A percentile compares a stretch with the other conserved stretches of the same genome.
Evolutionary conservation across 2,888 invertebrate species (phyloP).

Genomic region (Coleophora flavipennella): DNA sequence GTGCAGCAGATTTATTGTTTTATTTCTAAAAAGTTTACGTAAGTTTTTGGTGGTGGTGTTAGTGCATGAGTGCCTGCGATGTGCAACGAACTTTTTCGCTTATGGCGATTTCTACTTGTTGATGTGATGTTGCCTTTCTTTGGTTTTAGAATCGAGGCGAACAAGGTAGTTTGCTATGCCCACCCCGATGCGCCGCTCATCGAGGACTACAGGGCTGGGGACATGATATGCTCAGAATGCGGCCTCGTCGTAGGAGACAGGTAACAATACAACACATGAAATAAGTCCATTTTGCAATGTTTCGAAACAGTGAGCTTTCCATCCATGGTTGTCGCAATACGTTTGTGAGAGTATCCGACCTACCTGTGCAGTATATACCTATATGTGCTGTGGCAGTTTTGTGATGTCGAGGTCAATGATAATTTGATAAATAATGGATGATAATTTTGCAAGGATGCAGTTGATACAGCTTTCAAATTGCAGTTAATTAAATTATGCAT

Average conservation of each 20-base stretch:
- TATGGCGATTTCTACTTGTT: conserved; percentile 48
- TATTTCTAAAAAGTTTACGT: conserved; percentile 30
- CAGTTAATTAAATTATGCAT: too few species aligned
- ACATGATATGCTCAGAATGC: conserved; percentile 99
- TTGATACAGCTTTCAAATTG: not conserved
- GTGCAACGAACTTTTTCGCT: conserved; percentile 21
- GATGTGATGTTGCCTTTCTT: conserved; percentile 40
- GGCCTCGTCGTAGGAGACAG: conserved; percentile 99
- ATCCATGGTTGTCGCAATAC: conserved; percentile 26
- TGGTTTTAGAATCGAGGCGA: conserved; percentile 76
- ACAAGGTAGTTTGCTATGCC: conserved; percentile 90
- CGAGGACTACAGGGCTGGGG: conserved; percentile 98
- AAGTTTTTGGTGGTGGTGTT: conserved; percentile 22
- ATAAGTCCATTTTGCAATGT: conserved; percentile 30
- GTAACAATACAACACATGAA: conserved; percentile 49
- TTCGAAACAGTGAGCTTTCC: conserved; percentile 39
- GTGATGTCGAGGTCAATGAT: conserved; percentile 29
- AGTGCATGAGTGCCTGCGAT: conserved; percentile 13
- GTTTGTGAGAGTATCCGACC: conserved; percentile 30
- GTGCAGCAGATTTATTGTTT: conserved; percentile 28
- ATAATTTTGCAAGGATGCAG: conserved; percentile 22
- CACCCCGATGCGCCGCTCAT: conserved; percentile 97
- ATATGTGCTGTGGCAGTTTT: conserved; percentile 17
- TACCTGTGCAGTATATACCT: conserved; percentile 28
- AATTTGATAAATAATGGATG: conserved; percentile 11